Evolutionary conservation across 2,888 invertebrate genomes (phyloP).

Genomic region (Dicyrtoma fusca): DNA sequence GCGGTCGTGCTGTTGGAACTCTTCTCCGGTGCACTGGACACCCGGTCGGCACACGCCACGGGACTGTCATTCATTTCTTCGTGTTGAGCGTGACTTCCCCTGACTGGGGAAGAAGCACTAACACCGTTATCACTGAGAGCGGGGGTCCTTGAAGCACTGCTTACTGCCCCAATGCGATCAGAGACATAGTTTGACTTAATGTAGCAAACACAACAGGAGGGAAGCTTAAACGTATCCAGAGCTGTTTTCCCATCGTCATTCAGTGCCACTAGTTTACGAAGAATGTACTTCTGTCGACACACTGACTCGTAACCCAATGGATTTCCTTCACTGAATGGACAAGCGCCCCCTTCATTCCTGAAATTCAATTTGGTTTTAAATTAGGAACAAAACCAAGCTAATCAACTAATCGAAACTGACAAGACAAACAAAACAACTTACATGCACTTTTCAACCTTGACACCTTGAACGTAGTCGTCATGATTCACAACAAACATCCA

Average conservation of each 20-base stretch:
- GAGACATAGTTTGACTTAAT: constrained; percentile 56
- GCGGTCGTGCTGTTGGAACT: neutral
- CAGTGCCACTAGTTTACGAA: constrained; percentile 65
- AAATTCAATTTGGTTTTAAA: too few relatives aligned
- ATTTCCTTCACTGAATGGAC: constrained; percentile 63
- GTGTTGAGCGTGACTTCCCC: neutral
- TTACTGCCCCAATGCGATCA: constrained; percentile 49
- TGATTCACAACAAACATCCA: constrained; percentile 74
- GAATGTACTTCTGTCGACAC: constrained; percentile 68
- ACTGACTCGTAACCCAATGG: constrained; percentile 62
- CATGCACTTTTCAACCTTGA: constrained; percentile 74
- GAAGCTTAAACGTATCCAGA: constrained; percentile 62
- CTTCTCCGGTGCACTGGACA: neutral
- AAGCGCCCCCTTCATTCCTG: constrained; percentile 62
- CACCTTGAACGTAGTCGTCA: constrained; percentile 70
- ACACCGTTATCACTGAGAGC: constrained; percentile 1
- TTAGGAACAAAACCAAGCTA: too few relatives aligned
- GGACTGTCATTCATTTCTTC: constrained; percentile 10
- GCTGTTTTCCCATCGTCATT: constrained; percentile 58
- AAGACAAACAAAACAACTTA: constrained; percentile 61
- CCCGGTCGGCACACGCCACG: neutral
- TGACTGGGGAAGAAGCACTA: too few relatives aligned
- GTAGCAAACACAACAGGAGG: constrained; percentile 76
- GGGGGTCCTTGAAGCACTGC: neutral
- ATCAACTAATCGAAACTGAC: neutral